Evolutionary conservation across 2,888 invertebrate species (phyloP), one percentile per base, ranked within the genome.

Genomic region (Trissolcus japonicus): DNA sequence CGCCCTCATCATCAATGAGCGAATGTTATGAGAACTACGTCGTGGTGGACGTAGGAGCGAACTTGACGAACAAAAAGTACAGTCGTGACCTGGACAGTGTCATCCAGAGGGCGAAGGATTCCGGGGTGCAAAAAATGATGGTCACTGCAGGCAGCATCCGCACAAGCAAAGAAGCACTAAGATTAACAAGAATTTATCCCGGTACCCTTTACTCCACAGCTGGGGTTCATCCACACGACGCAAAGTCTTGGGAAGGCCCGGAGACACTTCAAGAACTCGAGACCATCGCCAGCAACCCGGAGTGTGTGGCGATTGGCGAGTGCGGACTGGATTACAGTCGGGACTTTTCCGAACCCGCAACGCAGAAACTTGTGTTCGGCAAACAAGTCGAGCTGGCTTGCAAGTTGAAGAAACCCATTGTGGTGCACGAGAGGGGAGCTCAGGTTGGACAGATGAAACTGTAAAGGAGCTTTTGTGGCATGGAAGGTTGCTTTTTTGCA

Each of bases 311-410:
- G 2, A 92, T 98, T 48, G 98, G 98, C 17, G 97, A 97, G 89
- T 98, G 98, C 89, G 98, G 98, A 41, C 92, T 98, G 80, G 98
- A 98, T 91, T 98, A 96, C 89, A 96, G 95, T 89, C 94, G 97
- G 86, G 96, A 97, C 89, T 98, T 97, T 90, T 97, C 97, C 7
- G 96, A 97, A 85, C 96, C 95, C 4, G 93, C 94, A 76, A 94
- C 94, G 81, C 98, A 98, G 90, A 91, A 94, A 80, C 92, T 93
- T 78, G 97, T 96, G 56, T 97, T 98, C 88, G 94, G 94, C 86
- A 94, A 96, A 89, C 96, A 96, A 92, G 94, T 95, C 59, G 93
- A 95, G 89, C 91, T 98, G 86, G 98, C 98, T 56, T 95, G 95
- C 85, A 94, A 94, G 84, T 90, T 98, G 55, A 92, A 93, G 72